Percentiles rank a stretch among this genome's conserved stretches.
phyloP scores from a whole-genome alignment of 2,113 vertebrate species.

The Drymodes brunneopygia region DNA sequence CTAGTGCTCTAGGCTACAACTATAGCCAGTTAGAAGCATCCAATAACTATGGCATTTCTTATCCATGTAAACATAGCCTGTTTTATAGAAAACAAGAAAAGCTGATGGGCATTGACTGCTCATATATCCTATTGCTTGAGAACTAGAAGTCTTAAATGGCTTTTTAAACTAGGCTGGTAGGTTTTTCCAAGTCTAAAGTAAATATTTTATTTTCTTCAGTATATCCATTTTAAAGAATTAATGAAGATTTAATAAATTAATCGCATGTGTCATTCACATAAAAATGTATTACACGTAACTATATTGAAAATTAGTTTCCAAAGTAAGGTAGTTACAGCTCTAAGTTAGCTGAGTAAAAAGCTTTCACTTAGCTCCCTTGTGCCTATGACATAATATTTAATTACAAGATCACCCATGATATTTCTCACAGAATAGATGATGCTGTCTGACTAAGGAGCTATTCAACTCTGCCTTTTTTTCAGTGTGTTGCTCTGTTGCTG shows the following conservation, averaged over 20 bases:
- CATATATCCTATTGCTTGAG: not conserved
- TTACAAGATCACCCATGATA: not conserved
- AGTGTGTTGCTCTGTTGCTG: not conserved
- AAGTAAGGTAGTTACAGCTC: not conserved
- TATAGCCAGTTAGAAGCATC: not conserved
- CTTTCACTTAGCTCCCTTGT: not conserved
- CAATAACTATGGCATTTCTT: not conserved
- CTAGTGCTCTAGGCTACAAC: not conserved
- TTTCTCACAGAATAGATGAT: not conserved
- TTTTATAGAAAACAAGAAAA: slow-evolving; percentile 4
- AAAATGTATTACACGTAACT: not conserved
- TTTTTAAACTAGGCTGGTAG: not conserved
- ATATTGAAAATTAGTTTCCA: not conserved
- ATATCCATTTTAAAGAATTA: not conserved
- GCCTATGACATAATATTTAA: not conserved
- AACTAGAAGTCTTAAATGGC: not conserved
- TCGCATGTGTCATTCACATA: not conserved
- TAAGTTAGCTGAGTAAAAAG: not conserved
- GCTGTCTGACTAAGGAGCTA: not conserved
- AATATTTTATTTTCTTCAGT: not conserved
- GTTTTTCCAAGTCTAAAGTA: not conserved
- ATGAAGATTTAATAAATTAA: not conserved
- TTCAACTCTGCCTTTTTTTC: not conserved
- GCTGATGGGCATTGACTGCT: not conserved
- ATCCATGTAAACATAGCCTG: not conserved